Percentiles rank a stretch among this genome's conserved stretches.
These are phyloP conservation scores for Thalassaphorura encarpata DNA, from an alignment of 1,140 invertebrate species.

Conservation along the genomic window DNA sequence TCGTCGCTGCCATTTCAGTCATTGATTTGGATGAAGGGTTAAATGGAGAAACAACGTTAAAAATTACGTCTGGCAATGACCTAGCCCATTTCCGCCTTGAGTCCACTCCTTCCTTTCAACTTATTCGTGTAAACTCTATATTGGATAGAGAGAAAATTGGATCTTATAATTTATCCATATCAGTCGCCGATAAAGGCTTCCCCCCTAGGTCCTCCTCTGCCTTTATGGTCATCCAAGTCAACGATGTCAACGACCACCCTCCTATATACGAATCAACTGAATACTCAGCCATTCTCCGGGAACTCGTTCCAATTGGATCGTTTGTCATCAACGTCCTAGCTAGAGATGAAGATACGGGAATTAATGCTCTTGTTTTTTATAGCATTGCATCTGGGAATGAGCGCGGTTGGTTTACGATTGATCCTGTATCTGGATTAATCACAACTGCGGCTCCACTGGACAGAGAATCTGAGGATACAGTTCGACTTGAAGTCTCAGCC, in stretches of 20 bases:
- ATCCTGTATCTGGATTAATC: conserved; percentile 68
- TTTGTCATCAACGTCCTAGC: conserved; percentile 80
- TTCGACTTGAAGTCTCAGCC: conserved; percentile 71
- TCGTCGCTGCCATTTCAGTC: conserved; percentile 87
- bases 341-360: conserved; percentile 78
- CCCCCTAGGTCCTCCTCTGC: conserved; percentile 71
- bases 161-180: conserved; percentile 83
- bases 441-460: conserved; percentile 72
- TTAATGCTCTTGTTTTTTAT: conserved; percentile 80
- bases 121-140: conserved; percentile 81
- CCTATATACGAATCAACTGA: conserved; percentile 88
- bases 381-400: conserved; percentile 78
- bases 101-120: conserved; percentile 70
- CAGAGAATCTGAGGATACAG: conserved; percentile 70
- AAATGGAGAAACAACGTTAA: conserved; percentile 76
- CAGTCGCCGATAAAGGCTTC: conserved; percentile 77
- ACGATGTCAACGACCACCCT: conserved; percentile 90
- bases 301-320: conserved; percentile 72
- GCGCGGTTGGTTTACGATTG: conserved; percentile 74
- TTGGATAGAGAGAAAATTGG: conserved; percentile 84
- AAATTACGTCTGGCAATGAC: conserved; percentile 80
- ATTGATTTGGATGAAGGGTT: conserved; percentile 72
- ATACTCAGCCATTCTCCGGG: conserved; percentile 76
- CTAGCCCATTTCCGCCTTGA: conserved; percentile 76
- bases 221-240: conserved; percentile 81